Conservation (phyloP, 2,888 invertebrate species). For the Philereme transversata region DNA sequence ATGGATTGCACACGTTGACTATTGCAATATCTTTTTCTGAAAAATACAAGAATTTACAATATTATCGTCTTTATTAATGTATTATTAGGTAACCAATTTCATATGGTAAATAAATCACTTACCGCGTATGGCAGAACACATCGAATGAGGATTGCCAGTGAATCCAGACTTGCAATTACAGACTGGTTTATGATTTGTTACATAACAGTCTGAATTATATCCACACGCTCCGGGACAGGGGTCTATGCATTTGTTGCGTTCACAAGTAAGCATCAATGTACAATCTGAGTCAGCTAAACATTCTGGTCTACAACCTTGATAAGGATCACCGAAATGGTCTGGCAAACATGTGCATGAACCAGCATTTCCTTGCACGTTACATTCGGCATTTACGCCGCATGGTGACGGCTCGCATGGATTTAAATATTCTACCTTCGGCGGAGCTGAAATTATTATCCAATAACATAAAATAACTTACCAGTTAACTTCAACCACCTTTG, state of each 20-base stretch:
- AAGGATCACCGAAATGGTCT: conserved; percentile 90
- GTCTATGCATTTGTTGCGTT: conserved; percentile 86
- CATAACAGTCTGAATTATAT: conserved; percentile 86
- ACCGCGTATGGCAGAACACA: conserved; percentile 70
- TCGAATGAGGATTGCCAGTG: conserved; percentile 87
- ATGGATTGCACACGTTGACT: conserved; percentile 88
- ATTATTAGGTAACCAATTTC: neutral
- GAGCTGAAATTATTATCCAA: conserved; percentile 74
- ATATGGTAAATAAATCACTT: conserved; percentile 41
- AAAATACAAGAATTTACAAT: conserved; percentile 35
- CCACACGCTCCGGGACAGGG: conserved; percentile 89
- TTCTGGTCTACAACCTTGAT: conserved; percentile 88
- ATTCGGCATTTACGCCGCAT: conserved; percentile 89
- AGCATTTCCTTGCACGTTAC: conserved; percentile 88
- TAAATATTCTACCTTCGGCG: conserved; percentile 70
- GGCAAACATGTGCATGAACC: conserved; percentile 89
- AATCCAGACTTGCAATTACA: conserved; percentile 86
- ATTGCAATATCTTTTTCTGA: conserved; percentile 61
- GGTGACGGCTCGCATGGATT: conserved; percentile 86
- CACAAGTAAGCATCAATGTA: conserved; percentile 85
- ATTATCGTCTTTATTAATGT: neutral
- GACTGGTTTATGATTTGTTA: conserved; percentile 86
- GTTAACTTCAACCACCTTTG: conserved; percentile 68
- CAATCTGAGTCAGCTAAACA: conserved; percentile 87
- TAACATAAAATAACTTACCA: conserved; percentile 72